Evolutionary conservation across 2,797 vertebrate genomes (phyloP).

Genomic region (Babyrousa celebensis): DNA sequence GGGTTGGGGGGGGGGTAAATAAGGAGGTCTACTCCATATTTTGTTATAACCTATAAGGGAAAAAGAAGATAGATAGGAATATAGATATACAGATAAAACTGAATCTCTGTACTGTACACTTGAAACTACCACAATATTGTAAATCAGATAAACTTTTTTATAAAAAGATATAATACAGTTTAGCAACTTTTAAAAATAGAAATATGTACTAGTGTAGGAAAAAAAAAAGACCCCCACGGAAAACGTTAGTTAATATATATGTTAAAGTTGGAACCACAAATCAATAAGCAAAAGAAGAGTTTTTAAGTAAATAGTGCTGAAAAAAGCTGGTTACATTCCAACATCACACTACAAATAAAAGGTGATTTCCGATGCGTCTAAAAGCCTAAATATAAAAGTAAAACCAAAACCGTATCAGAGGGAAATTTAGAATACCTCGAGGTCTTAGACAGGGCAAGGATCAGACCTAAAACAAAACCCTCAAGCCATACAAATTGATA

Average conservation of each 20-base stretch:
- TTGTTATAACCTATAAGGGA: no score
- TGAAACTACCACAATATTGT: no score
- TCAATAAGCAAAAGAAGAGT: neutral
- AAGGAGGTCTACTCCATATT: no score
- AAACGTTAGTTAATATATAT: slow-evolving; percentile 15
- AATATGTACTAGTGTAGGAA: neutral
- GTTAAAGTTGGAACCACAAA: neutral
- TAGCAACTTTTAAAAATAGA: neutral
- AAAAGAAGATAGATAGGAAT: no score
- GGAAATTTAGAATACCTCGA: slow-evolving; percentile 21
- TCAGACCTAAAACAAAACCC: slow-evolving; percentile 47
- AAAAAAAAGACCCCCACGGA: neutral
- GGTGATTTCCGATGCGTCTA: slow-evolving; percentile 4
- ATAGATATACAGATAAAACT: no score
- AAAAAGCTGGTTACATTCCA: neutral
- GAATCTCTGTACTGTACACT: no score
- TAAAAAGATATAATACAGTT: neutral
- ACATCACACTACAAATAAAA: neutral
- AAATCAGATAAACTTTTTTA: no score
- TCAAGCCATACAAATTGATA: neutral
- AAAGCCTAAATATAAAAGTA: slow-evolving; percentile 13
- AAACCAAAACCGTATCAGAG: slow-evolving; percentile 21
- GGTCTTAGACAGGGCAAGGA: neutral
- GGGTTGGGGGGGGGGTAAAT: no score
- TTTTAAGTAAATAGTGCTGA: slow-evolving; percentile 7